phyloP scores from a whole-genome alignment of 2,113 vertebrate genomes.

The Dipodomys spectabilis region DNA sequence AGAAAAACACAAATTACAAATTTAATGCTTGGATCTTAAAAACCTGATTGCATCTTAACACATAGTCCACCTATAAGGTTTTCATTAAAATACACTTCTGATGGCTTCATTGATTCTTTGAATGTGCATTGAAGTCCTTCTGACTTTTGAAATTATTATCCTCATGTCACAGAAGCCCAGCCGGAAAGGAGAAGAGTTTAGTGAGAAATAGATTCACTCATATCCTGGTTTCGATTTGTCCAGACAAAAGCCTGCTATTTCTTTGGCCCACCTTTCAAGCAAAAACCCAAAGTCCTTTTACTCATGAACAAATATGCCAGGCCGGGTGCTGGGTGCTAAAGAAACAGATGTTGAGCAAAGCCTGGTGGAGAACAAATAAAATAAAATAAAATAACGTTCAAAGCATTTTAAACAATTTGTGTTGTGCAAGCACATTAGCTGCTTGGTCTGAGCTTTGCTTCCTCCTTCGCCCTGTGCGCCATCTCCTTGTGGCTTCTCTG shows the following conservation, averaged over 20 bases:
- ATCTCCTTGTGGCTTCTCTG: constrained; percentile 61
- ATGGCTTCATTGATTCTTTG: constrained; percentile 31
- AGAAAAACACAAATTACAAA: background rate
- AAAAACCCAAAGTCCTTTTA: constrained; percentile 53
- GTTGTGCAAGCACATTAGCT: constrained; percentile 77
- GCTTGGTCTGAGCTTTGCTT: constrained; percentile 68
- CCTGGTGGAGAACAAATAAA: background rate
- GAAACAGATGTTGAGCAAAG: constrained; percentile 65
- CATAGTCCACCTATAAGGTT: constrained; percentile 1
- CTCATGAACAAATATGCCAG: constrained; percentile 48
- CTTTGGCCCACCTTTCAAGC: constrained; percentile 53
- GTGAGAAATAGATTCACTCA: background rate
- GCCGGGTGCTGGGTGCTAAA: constrained; percentile 36
- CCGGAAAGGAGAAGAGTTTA: background rate
- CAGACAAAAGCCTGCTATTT: constrained; percentile 41
- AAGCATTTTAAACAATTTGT: constrained; percentile 69
- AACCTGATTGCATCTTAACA: background rate
- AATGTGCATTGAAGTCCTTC: background rate
- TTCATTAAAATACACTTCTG: constrained; percentile 26
- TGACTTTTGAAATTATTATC: background rate
- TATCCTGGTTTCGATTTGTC: constrained; percentile 28
- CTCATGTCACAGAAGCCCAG: background rate
- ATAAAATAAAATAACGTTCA: constrained; percentile 72
- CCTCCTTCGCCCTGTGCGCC: constrained; percentile 53
- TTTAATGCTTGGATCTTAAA: constrained; percentile 28